These are phyloP conservation scores for Threskiornis aethiopicus DNA, from an alignment of 2,797 vertebrate species.

Conservation along the genomic window DNA sequence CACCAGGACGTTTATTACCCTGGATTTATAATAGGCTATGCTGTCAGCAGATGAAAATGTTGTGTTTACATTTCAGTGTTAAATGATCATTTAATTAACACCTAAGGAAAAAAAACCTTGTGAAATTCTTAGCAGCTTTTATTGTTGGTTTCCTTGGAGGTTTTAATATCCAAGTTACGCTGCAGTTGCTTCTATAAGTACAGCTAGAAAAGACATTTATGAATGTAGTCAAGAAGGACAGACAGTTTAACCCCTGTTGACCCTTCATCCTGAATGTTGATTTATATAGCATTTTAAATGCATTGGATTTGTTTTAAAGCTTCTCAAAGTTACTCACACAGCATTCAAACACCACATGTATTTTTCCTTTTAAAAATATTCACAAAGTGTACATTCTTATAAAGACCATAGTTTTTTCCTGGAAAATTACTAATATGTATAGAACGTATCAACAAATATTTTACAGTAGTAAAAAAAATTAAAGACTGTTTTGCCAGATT, in stretches of 20 bases:
- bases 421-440: neutral
- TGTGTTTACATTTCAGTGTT: conserved; percentile 82
- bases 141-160: conserved; percentile 79
- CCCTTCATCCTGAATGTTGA: conserved; percentile 65
- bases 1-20: conserved; percentile 79
- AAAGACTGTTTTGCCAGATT: neutral
- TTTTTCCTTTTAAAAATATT: conserved; percentile 3
- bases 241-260: conserved; percentile 77
- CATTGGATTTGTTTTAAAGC: conserved; percentile 26
- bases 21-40: conserved; percentile 78
- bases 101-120: conserved; percentile 64
- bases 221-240: conserved; percentile 73
- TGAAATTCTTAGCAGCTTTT: conserved; percentile 80
- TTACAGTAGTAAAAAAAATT: neutral
- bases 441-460: neutral
- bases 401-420: neutral
- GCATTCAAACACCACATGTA: neutral
- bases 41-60: conserved; percentile 82
- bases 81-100: conserved; percentile 90
- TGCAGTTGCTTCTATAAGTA: conserved; percentile 67
- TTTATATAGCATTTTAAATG: conserved; percentile 69
- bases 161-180: conserved; percentile 77
- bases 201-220: conserved; percentile 74
- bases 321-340: neutral
- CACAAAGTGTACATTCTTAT: neutral